Conservation (phyloP, 2,113 vertebrate genomes). For the Thermophis baileyi region DNA sequence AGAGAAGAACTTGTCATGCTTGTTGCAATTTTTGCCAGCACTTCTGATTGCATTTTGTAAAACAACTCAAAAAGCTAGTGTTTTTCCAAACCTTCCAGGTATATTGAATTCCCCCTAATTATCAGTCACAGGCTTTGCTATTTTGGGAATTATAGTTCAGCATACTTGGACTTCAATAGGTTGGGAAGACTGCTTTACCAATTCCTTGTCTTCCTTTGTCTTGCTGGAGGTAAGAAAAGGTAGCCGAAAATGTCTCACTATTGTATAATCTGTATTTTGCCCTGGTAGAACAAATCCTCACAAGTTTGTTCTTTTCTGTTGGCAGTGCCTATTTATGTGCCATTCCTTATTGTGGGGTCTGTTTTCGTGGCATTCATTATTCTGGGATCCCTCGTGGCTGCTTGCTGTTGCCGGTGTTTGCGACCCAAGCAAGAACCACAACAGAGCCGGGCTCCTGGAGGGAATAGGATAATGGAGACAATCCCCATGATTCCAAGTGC, state of each 20-base stretch:
- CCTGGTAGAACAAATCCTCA: not conserved
- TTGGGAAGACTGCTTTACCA: not conserved
- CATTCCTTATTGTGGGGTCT: constrained; percentile 94
- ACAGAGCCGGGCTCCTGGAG: constrained; percentile 71
- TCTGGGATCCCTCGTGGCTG: constrained; percentile 88
- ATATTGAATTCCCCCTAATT: not conserved
- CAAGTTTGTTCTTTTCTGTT: constrained; percentile 34
- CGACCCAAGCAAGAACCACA: constrained; percentile 94
- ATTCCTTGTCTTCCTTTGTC: not conserved
- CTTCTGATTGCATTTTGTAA: not conserved
- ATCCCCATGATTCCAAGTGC: constrained; percentile 96
- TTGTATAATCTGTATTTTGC: not conserved
- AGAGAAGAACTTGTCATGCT: too few species aligned
- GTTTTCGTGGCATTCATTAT: constrained; percentile 96
- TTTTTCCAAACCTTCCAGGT: not conserved
- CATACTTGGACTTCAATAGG: not conserved
- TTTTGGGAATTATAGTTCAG: not conserved
- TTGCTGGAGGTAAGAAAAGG: not conserved
- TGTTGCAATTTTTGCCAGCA: not conserved
- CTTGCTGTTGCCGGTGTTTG: constrained; percentile 94
- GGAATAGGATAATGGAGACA: constrained; percentile 87
- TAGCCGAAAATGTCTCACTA: not conserved
- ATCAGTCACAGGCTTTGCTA: not conserved
- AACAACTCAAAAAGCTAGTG: not conserved
- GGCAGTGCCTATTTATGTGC: constrained; percentile 96